A percentile compares a stretch with the other conserved stretches of the same genome.
Conservation (phyloP, 2,797 vertebrate species). For the Novumbra hubbsi region DNA sequence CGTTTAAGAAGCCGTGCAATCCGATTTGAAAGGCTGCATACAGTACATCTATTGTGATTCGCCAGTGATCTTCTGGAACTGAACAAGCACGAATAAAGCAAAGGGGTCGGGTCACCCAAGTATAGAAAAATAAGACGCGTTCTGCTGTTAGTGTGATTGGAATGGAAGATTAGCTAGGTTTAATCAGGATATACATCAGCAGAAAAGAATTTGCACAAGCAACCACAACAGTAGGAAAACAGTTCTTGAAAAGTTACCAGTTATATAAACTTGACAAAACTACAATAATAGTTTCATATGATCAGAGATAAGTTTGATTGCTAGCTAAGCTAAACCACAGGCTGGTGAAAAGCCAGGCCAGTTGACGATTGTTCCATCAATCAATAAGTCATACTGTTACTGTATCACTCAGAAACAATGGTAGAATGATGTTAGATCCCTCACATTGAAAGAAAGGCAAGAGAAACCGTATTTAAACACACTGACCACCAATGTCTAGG, state of each 20-base stretch:
- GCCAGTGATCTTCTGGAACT: conserved; percentile 65
- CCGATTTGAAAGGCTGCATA: conserved; percentile 63
- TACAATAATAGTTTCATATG: conserved; percentile 6
- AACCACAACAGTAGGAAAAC: conserved; percentile 21
- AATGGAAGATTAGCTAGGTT: conserved; percentile 61
- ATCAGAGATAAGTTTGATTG: conserved; percentile 3
- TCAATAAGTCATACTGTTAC: background rate
- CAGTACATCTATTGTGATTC: conserved; percentile 61
- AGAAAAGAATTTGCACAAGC: conserved; percentile 26
- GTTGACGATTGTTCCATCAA: background rate
- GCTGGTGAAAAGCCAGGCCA: background rate
- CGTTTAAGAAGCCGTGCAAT: conserved; percentile 68
- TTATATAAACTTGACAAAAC: conserved; percentile 30
- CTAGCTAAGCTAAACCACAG: background rate
- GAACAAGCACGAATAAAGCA: conserved; percentile 59
- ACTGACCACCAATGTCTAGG: too few species aligned
- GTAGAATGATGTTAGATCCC: too few species aligned
- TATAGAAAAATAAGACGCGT: conserved; percentile 63
- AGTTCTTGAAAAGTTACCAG: conserved; percentile 34
- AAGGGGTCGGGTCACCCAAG: conserved; percentile 68
- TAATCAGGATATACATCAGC: conserved; percentile 59
- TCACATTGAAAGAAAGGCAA: too few species aligned
- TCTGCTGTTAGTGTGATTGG: conserved; percentile 67
- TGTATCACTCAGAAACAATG: too few species aligned
- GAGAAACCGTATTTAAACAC: too few species aligned